A percentile compares a stretch with the other conserved stretches of the same genome.
Evolutionary conservation across 2,113 vertebrate genomes (phyloP).

Genomic region (Megaceryle torquata): DNA sequence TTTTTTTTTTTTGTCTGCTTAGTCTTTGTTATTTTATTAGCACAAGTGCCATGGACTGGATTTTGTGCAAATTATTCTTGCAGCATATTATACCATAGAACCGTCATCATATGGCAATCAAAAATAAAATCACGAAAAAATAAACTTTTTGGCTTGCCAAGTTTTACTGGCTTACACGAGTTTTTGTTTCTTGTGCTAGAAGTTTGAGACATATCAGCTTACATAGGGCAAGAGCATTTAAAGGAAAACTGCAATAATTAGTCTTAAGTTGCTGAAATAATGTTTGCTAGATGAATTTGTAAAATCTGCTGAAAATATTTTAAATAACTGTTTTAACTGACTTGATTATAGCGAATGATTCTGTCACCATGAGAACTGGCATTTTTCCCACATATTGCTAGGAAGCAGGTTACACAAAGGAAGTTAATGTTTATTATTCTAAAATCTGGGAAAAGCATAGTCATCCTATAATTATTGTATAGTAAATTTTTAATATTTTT

Average conservation of each 20-base stretch:
- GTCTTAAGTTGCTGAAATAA: neutral
- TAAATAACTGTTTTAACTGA: slow-evolving; percentile 17
- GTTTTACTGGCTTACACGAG: slow-evolving; percentile 59
- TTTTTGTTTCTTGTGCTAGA: slow-evolving; percentile 1
- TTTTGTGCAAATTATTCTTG: slow-evolving; percentile 18
- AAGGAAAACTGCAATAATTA: slow-evolving; percentile 47
- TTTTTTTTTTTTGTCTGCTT: neutral
- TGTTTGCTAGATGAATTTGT: slow-evolving; percentile 6
- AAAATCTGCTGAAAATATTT: neutral
- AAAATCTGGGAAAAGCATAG: neutral
- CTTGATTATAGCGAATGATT: neutral
- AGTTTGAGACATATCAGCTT: neutral
- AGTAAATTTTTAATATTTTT: neutral
- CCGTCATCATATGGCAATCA: slow-evolving; percentile 24
- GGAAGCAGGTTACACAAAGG: slow-evolving; percentile 28
- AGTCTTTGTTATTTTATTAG: slow-evolving; percentile 37
- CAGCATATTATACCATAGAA: slow-evolving; percentile 33
- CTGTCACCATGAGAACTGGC: neutral
- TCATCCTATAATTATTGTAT: neutral
- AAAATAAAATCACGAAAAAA: slow-evolving; percentile 60
- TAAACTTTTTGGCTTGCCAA: slow-evolving; percentile 60
- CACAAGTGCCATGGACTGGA: slow-evolving; percentile 1
- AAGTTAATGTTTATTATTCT: slow-evolving; percentile 25
- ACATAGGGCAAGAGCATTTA: neutral
- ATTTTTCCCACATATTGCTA: neutral